Evolutionary conservation across 2,113 vertebrate species (phyloP), one percentile per base, ranked within the genome.

Genomic region (Phylloscopus whistleri): DNA sequence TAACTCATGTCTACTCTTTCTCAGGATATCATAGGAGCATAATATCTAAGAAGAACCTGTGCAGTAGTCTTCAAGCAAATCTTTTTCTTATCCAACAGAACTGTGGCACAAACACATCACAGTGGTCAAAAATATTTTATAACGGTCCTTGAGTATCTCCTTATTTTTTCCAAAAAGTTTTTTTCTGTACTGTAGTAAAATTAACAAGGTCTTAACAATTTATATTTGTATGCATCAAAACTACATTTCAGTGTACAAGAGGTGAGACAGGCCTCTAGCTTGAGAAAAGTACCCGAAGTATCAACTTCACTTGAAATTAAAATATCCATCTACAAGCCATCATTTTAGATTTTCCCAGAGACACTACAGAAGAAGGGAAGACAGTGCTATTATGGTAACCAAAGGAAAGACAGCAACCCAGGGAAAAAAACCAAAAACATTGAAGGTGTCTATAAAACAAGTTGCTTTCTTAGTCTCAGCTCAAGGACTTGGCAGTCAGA

Each of bases 341-440:
- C 30, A 91, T 43, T 84, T 60, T 8, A 76, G 13, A 90, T 73
- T 86, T 90, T 58, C 44, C 30, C 49, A 37, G 18, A 33, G 21
- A 75, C 17, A 80, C 13, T 72, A 55, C 16, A 62, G 17, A 87
- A 37, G 46, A 63, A 75, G 30, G 21, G 7, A 70, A 52, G 44
- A 62, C 18, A 66, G 27, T 16, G 44, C 23, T 63, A 24, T 39
- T 60, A 58, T 9, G 18, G 7, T 69, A 91, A 63, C 6, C 15
- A 52, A 84, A 89, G 44, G 9, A 20, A 21, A 86, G 14, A 72
- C 13, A 77, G 24, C 19, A 44, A 84, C 9, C 20, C 24, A 66
- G 9, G n/a, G 37, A 9, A 37, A 37, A 37, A 37, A 39, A 48
- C n/a, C n/a, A 52, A 2, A 68, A 37, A 35, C 0, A 0, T 1